phyloP scores from a whole-genome alignment of 37 sponge, comb jelly and placozoan species.

The Aphrocallistes beatrix region DNA sequence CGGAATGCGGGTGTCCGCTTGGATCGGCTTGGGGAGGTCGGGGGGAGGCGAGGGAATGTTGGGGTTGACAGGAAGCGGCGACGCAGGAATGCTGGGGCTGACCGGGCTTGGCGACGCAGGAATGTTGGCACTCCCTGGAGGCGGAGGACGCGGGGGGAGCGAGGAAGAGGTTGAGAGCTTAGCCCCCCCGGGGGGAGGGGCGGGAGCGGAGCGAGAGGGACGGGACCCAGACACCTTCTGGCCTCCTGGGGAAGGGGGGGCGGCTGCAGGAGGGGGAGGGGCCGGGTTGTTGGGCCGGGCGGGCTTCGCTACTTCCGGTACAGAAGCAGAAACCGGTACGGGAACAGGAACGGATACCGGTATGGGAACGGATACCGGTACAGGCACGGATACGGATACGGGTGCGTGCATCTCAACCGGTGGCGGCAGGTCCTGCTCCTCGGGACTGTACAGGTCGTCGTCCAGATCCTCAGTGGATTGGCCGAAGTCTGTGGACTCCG shows the following conservation, averaged over 20 bases:
- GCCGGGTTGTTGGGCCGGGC: neutral
- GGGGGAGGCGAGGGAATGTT: neutral
- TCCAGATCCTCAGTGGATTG: neutral
- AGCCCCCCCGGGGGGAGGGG: neutral
- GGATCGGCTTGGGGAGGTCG: neutral
- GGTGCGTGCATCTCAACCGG: neutral
- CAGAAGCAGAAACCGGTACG: conserved; percentile 26
- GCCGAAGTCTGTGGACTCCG: neutral
- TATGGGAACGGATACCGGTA: neutral
- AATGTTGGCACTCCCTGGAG: neutral
- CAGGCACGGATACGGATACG: conserved; percentile 13
- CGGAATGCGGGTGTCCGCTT: neutral
- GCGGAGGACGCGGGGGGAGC: neutral
- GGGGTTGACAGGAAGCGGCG: neutral
- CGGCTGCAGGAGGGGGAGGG: neutral
- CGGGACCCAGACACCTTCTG: neutral
- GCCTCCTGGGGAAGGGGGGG: neutral
- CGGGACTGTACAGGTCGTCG: neutral
- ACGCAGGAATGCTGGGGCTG: neutral
- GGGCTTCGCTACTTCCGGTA: neutral
- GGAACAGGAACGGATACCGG: conserved; percentile 22
- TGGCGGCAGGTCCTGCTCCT: neutral
- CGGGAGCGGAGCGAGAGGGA: neutral
- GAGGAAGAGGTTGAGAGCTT: neutral
- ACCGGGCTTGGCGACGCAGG: neutral